Base-by-base conservation (phyloP, 2,797 vertebrate species). In the Urosaurus nigricauda region DNA sequence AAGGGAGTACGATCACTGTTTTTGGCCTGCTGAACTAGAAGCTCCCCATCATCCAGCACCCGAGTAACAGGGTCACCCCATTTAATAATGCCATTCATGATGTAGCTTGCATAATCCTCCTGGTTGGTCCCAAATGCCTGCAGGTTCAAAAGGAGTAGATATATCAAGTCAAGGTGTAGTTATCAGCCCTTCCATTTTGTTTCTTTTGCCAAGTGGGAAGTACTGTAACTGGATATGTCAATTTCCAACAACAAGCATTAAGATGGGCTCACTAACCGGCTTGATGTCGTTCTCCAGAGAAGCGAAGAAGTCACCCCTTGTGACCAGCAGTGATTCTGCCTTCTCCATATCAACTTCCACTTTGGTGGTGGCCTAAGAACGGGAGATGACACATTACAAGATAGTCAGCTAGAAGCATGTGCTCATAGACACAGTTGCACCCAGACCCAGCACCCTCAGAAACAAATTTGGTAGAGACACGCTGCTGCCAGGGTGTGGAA, bases 211-310 rank as follows among this genome's bases (percentile, higher is more conserved):
- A 51, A 29, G 60, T 17, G 26, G 40, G n/a, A 53, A 89, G 35
- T 12, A n/a, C 4, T 9, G 0, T 32, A 26, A 75, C 21, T 26
- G 37, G 24, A 26, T 73, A 8, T 29, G 6, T 3, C 21, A 26
- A n/a, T 68, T 58, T 77, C 16, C 12, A 56, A 32, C 53, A 58
- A 40, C 29, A 77, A 53, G 43, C 43, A 83, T 0, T 51, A 40
- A 51, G 0, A 2, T 29, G 40, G 2, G 9, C 65, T 65, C 73
- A 97, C 98, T 98, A 87, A 99, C 98, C 4, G 98, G 98, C 95
- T 99, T 99, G 96, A 99, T 99, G 92, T 99, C 98, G 4, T 98
- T 99, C 80, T 98, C 97, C 96, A 99, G 91, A n/a, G 98, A 98
- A 0, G 97, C 97, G 88, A 98, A 94, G 96, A 99, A 99, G 96